Evolutionary conservation across 2,797 vertebrate genomes (phyloP), one percentile per base, ranked within the genome.

Genomic region (Artibeus lituratus): DNA sequence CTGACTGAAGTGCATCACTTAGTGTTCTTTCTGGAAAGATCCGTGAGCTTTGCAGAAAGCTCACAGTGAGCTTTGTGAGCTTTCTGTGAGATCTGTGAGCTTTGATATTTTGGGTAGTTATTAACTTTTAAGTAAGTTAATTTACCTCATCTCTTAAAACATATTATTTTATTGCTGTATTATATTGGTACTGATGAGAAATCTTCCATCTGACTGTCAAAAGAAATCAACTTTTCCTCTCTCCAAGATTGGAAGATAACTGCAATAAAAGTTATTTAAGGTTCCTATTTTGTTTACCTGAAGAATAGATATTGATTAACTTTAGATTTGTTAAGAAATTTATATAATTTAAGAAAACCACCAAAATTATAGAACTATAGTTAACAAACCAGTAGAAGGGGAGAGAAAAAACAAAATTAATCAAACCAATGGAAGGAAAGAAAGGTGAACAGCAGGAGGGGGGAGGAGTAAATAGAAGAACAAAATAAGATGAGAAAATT

Each of bases 41-140:
- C 44, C 76, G 24, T 47, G 62, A 81, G 59, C 65, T 94, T 94
- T 93, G 10, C n/a, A n/a, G n/a, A n/a, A n/a, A n/a, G n/a, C n/a
- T n/a, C n/a, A n/a, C n/a, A n/a, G n/a, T n/a, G n/a, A n/a, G n/a
- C n/a, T n/a, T n/a, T n/a, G n/a, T n/a, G n/a, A n/a, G n/a, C n/a
- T n/a, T n/a, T n/a, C n/a, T n/a, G n/a, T n/a, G n/a, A n/a, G n/a
- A n/a, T 74, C 44, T 80, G 24, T 47, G 62, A 81, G 59, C 65
- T 94, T 94, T 93, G 10, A 44, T 86, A 91, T 86, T 86, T 95
- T 24, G 3, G 21, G 24, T 49, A 67, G 22, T 88, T 89, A 82
- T 3, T 85, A 10, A 89, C 69, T 70, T 87, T 67, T 65, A 87
- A 92, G 53, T 62, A 92, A 88, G 57, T 37, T 55, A 44, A 67